Evolutionary conservation across 2,113 vertebrate species (phyloP).

Genomic region (Serinus canaria): DNA sequence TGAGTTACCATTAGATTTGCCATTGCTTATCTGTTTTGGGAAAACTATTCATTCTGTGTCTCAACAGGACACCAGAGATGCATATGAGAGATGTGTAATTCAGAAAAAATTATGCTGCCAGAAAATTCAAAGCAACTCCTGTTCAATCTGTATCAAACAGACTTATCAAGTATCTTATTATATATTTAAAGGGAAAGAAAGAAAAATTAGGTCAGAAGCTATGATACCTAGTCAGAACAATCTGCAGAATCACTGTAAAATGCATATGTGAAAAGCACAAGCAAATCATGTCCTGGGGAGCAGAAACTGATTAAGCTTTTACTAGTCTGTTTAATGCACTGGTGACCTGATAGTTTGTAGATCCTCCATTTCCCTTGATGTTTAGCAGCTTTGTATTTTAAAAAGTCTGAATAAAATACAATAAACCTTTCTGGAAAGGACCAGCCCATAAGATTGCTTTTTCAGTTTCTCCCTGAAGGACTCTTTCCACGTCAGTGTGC

Average conservation of each 20-base stretch:
- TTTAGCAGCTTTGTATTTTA: background rate
- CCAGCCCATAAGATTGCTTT: background rate
- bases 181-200: background rate
- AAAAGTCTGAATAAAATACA: background rate
- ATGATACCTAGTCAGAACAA: background rate
- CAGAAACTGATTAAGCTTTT: background rate
- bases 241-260: background rate
- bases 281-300: background rate
- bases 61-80: background rate
- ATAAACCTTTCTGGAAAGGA: background rate
- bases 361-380: background rate
- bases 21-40: background rate
- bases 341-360: background rate
- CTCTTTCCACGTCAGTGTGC: background rate
- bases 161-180: background rate
- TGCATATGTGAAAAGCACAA: background rate
- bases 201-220: background rate
- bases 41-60: background rate
- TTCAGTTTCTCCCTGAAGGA: background rate
- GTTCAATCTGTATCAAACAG: background rate
- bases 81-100: background rate
- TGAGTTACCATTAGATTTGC: background rate
- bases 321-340: background rate
- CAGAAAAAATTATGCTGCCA: background rate
- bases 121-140: background rate